phyloP scores from a whole-genome alignment of 2,888 invertebrate genomes.

The Pollenia labialis region DNA sequence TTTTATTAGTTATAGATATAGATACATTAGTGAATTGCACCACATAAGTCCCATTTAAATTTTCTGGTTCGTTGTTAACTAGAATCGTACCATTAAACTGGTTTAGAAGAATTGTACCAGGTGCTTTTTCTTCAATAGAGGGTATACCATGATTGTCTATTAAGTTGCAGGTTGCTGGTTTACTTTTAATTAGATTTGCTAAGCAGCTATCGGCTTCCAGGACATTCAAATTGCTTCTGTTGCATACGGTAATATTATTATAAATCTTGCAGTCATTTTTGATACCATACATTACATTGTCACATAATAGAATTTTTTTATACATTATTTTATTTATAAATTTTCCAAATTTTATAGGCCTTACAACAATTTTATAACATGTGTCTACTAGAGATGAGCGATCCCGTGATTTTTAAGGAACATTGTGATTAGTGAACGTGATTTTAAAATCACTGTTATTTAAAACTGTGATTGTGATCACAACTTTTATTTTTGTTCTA shows the following conservation, averaged over 20 bases:
- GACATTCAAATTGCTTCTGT: slow-evolving; percentile 8
- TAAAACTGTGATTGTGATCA: too few relatives aligned
- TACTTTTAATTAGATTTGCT: slow-evolving; percentile 11
- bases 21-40: slow-evolving; percentile 4
- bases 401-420: too few relatives aligned
- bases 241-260: slow-evolving; percentile 30
- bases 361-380: too few relatives aligned
- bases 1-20: background rate
- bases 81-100: slow-evolving; percentile 20
- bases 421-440: too few relatives aligned
- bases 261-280: slow-evolving; percentile 18
- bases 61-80: slow-evolving; percentile 16
- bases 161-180: background rate
- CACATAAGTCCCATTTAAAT: slow-evolving; percentile 19
- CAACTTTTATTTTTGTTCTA: too few relatives aligned
- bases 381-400: too few relatives aligned
- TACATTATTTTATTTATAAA: too few relatives aligned
- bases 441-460: too few relatives aligned
- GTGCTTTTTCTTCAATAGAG: slow-evolving; percentile 20
- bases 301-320: too few relatives aligned
- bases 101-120: slow-evolving; percentile 8
- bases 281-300: background rate
- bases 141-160: background rate
- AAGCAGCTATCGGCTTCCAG: slow-evolving; percentile 9
- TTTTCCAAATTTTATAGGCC: too few relatives aligned